Base-by-base conservation (phyloP, 2,113 vertebrate species). In the Gasterosteus nipponicus region DNA sequence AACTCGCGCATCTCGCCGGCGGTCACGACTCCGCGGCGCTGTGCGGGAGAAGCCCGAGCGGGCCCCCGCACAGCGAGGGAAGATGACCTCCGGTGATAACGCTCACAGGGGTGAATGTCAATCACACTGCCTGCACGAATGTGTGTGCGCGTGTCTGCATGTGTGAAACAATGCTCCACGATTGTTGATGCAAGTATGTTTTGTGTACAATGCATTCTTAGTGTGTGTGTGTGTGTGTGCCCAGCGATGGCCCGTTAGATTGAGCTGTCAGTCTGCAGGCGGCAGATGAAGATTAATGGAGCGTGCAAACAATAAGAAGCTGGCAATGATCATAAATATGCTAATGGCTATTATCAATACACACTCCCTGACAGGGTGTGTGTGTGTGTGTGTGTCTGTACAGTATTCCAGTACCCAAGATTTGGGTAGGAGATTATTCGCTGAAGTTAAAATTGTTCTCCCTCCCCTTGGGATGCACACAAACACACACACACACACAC, bases 321-420 rank as follows among this genome's bases (percentile, higher is more conserved):
- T 96, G 95, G 96, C 96, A 95, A 96, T 96, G 95, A 98, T 97
- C 96, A 99, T 99, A 97, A 99, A 99, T 98, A 99, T 99, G 97
- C 96, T 97, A 99, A 98, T 97, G 89, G 59, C 8, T 77, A 87
- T 93, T 93, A 93, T 94, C 96, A 96, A 97, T 95, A 98, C 95
- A 95, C 93, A 95, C 92, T 93, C 91, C 84, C 79, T 95, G 96
- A 97, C 96, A 96, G 73, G 63, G 69, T 66, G 22, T 82, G 67
- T 85, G 51, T 60, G 60, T 71, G 35, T 60, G 79, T 66, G 57
- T 78, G 57, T 68, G 39, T 81, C 67, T 82, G 41, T 75, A 80
- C 79, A 86, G 87, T 89, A 82, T 87, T 83, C 69, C 78, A 78
- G 70, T 66, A 59, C 69, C 38, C 39, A 84, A 80, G 91, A 59